Evolutionary conservation across 2,888 invertebrate species (phyloP).

Genomic region (Ectemnius lituratus): DNA sequence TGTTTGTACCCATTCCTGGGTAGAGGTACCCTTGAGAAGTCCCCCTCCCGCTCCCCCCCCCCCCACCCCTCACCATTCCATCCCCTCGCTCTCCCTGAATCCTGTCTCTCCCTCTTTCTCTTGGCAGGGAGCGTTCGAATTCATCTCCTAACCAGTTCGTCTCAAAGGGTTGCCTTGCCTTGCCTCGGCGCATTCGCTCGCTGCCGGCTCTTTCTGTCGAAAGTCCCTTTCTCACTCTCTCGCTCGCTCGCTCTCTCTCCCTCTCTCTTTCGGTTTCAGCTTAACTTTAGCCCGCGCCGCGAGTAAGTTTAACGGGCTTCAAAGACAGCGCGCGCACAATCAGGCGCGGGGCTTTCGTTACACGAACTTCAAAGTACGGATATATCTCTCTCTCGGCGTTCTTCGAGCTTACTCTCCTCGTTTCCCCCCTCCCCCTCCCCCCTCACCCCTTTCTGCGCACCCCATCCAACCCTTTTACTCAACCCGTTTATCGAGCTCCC

Average conservation of each 20-base stretch:
- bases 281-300: slow-evolving; percentile 44
- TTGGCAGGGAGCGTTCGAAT: slow-evolving; percentile 53
- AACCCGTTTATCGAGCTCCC: background rate
- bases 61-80: too few species aligned
- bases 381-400: slow-evolving; percentile 33
- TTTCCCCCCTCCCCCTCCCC: background rate
- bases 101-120: too few species aligned
- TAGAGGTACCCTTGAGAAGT: slow-evolving; percentile 15
- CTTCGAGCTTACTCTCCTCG: background rate
- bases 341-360: slow-evolving; percentile 48
- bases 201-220: slow-evolving; percentile 27
- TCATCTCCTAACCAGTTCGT: slow-evolving; percentile 65
- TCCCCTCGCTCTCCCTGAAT: too few species aligned
- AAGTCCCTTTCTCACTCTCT: slow-evolving; percentile 37
- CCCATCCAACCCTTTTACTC: slow-evolving; percentile 14
- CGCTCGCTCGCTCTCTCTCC: slow-evolving; percentile 1
- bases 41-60: slow-evolving; percentile 30
- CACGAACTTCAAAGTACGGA: slow-evolving; percentile 53
- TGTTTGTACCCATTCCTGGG: slow-evolving; percentile 54
- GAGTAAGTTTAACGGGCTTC: slow-evolving; percentile 56
- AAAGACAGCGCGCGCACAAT: slow-evolving; percentile 59
- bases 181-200: slow-evolving; percentile 49
- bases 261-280: slow-evolving; percentile 11
- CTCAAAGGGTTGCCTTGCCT: slow-evolving; percentile 64
- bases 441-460: background rate